phyloP scores from a whole-genome alignment of 2,113 vertebrate species.

The Suncus etruscus region DNA sequence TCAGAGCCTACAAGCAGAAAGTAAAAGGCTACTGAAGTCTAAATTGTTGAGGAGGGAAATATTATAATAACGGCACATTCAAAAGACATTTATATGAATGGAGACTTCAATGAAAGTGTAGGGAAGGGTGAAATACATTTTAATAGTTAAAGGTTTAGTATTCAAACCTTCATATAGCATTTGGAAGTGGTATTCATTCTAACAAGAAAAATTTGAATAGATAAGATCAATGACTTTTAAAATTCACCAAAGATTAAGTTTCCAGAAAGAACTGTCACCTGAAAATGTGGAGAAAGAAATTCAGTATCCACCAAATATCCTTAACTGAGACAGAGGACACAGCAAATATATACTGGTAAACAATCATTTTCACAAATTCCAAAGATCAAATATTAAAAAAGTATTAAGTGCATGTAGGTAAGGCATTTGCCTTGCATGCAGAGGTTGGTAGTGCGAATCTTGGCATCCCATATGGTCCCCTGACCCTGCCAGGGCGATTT shows the following conservation, averaged over 20 bases:
- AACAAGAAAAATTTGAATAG: background rate
- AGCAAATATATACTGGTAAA: background rate
- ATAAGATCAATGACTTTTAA: background rate
- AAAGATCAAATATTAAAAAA: no score
- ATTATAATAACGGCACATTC: background rate
- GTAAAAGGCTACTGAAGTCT: background rate
- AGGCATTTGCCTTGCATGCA: no score
- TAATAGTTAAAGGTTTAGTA: background rate
- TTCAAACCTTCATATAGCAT: background rate
- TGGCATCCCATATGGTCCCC: no score
- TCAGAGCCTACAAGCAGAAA: background rate
- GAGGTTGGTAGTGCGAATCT: no score
- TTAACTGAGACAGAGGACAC: background rate
- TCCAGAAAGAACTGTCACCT: background rate
- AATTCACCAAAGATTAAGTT: background rate
- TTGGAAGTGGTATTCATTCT: background rate
- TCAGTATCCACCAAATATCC: background rate
- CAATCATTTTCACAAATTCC: background rate
- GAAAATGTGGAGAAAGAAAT: background rate
- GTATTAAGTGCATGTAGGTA: no score
- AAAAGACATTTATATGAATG: background rate
- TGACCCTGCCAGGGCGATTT: no score
- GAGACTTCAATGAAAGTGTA: background rate
- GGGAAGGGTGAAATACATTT: background rate
- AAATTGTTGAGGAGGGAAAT: background rate